Evolutionary conservation across 2,113 vertebrate genomes (phyloP).

Genomic region (Morone saxatilis): DNA sequence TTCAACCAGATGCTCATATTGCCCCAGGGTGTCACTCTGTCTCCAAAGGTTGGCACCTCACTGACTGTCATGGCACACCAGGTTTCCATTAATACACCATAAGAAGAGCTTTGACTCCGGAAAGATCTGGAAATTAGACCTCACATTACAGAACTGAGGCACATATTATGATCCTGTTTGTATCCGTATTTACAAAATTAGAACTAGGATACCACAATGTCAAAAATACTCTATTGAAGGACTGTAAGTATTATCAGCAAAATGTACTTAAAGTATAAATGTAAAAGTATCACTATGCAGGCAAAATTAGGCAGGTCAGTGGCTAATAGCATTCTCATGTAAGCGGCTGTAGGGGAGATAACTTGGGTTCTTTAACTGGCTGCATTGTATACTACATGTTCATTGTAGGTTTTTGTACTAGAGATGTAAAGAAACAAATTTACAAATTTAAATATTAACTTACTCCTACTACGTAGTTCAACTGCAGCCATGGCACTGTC

Average conservation of each 20-base stretch:
- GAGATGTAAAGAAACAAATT: background rate
- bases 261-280: background rate
- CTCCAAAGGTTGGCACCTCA: background rate
- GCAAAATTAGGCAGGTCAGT: background rate
- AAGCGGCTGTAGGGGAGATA: background rate
- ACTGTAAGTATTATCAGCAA: background rate
- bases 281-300: background rate
- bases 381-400: background rate
- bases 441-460: background rate
- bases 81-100: background rate
- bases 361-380: background rate
- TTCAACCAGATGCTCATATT: conserved; percentile 1
- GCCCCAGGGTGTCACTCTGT: background rate
- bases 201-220: background rate
- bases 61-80: background rate
- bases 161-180: background rate
- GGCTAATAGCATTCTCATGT: background rate
- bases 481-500: background rate
- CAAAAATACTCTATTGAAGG: background rate
- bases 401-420: background rate
- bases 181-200: background rate
- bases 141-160: background rate
- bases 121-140: background rate
- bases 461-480: background rate
- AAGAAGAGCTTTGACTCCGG: background rate